Percentiles rank a stretch among this genome's conserved stretches.
phyloP scores from a whole-genome alignment of 2,113 vertebrate species.

The Archilochus colubris region DNA sequence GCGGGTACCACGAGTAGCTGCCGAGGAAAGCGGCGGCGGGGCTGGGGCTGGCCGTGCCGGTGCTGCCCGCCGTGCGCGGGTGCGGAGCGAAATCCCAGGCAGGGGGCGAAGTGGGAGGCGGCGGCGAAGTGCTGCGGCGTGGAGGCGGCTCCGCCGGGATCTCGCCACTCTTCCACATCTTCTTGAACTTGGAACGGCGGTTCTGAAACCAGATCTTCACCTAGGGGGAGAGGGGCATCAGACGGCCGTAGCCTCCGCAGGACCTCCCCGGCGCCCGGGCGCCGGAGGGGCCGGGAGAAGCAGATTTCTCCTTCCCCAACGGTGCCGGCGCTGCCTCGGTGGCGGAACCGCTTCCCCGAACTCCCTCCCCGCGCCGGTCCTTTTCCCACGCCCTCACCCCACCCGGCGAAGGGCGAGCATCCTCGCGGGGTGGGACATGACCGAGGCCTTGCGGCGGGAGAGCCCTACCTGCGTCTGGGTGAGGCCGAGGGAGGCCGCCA shows the following conservation, averaged over 20 bases:
- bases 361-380: neutral
- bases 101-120: constrained; percentile 85
- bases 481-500: constrained; percentile 95
- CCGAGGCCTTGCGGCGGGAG: neutral
- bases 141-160: constrained; percentile 88
- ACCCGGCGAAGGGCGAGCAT: neutral
- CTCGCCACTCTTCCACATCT: constrained; percentile 98
- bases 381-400: neutral
- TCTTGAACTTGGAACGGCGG: constrained; percentile 95
- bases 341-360: no score
- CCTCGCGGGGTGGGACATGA: neutral
- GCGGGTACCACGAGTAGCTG: constrained; percentile 95
- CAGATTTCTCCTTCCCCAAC: neutral
- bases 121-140: constrained; percentile 84
- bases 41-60: constrained; percentile 69
- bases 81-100: constrained; percentile 92
- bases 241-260: neutral
- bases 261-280: neutral
- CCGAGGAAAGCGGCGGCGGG: constrained; percentile 82
- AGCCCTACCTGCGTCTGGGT: constrained; percentile 93
- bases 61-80: constrained; percentile 75
- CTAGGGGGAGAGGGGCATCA: constrained; percentile 57
- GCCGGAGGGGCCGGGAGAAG: neutral
- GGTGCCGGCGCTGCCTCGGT: neutral
- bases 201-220: constrained; percentile 98